Evolutionary conservation across 1,140 invertebrate genomes (phyloP).

Genomic region (Pantala flavescens): DNA sequence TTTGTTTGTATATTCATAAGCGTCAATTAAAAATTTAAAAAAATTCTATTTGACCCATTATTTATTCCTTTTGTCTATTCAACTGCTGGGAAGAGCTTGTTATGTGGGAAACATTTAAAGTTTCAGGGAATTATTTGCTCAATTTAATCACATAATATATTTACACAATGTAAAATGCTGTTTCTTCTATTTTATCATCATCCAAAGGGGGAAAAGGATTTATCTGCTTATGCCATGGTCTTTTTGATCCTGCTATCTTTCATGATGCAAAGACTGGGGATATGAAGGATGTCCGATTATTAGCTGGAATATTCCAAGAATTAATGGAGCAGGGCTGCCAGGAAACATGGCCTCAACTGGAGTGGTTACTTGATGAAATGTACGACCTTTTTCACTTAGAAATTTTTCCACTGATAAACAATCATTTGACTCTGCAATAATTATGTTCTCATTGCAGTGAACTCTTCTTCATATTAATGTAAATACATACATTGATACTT

Average conservation of each 20-base stretch:
- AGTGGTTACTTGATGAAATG: constrained; percentile 44
- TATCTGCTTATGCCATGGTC: not conserved
- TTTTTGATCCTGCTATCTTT: not conserved
- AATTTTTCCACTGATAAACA: not conserved
- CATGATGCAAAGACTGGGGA: not conserved
- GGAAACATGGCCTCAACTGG: constrained; percentile 39
- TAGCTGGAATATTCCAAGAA: constrained; percentile 34
- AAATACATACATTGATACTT: too few relatives aligned
- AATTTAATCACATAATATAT: too few relatives aligned
- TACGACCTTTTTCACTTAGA: constrained; percentile 28
- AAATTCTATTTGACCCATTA: too few relatives aligned
- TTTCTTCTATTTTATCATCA: too few relatives aligned
- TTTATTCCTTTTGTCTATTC: too few relatives aligned
- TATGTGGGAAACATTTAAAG: too few relatives aligned
- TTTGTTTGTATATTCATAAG: too few relatives aligned
- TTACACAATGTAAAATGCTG: too few relatives aligned
- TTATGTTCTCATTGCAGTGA: not conserved
- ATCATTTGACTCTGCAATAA: not conserved
- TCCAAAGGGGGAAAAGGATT: not conserved
- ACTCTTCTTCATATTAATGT: too few relatives aligned
- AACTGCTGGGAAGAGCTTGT: too few relatives aligned
- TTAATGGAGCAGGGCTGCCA: constrained; percentile 33
- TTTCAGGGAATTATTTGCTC: too few relatives aligned
- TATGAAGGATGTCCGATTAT: not conserved
- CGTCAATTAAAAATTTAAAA: too few relatives aligned